Conservation (phyloP, 53 echinoderm and acorn worm genomes). For the Luidia sarsii region DNA sequence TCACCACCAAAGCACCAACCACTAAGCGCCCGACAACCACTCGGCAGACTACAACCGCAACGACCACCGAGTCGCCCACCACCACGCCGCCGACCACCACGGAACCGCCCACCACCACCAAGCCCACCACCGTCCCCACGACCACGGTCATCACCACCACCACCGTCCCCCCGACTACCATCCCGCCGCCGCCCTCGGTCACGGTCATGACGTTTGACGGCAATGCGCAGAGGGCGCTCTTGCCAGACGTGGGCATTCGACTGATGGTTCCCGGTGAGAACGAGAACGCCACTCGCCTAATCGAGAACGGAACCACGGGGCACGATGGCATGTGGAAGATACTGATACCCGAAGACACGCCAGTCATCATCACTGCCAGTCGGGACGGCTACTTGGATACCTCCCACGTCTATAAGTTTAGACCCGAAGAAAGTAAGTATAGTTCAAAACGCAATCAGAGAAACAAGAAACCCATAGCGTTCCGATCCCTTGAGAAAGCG, state of each 20-base stretch:
- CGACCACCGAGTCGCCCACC: conserved; percentile 7
- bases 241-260: conserved; percentile 35
- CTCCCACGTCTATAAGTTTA: conserved; percentile 49
- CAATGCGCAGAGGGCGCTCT: conserved; percentile 5
- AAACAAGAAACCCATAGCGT: too few relatives aligned
- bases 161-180: conserved; percentile 50
- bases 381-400: conserved; percentile 39
- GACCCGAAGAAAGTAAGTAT: conserved; percentile 54
- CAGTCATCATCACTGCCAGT: conserved; percentile 45
- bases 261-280: conserved; percentile 29
- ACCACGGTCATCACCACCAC: conserved; percentile 38
- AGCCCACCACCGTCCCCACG: conserved; percentile 32
- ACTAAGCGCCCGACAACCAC: conserved; percentile 10
- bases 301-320: conserved; percentile 29
- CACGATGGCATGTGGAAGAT: conserved; percentile 22
- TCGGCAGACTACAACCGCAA: conserved; percentile 16
- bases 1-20: conserved; percentile 9
- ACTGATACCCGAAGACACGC: conserved; percentile 20
- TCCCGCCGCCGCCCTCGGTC: conserved; percentile 43
- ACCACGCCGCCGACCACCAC: conserved; percentile 21
- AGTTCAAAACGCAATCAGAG: not conserved
- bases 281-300: conserved; percentile 20
- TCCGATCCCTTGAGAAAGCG: too few relatives aligned
- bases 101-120: conserved; percentile 17
- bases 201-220: conserved; percentile 17